Conservation (phyloP, 2,797 vertebrate genomes). For the Masticophis lateralis region DNA sequence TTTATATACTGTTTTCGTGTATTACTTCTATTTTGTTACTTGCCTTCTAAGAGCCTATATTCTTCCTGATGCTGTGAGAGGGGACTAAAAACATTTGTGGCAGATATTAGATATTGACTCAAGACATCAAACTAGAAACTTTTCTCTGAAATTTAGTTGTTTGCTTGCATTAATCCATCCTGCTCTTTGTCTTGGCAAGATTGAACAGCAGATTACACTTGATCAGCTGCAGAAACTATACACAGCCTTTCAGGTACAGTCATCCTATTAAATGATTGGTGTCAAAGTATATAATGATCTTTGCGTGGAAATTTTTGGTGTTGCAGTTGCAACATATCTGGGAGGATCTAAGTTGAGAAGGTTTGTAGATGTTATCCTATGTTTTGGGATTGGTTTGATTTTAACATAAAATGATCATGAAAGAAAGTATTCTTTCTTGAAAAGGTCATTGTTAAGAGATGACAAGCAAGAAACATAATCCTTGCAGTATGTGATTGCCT, state of each 20-base stretch:
- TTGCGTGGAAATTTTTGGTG: neutral
- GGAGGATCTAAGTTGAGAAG: neutral
- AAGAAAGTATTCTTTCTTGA: neutral
- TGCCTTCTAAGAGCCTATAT: neutral
- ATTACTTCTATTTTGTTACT: neutral
- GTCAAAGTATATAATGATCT: neutral
- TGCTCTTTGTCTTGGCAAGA: constrained; percentile 58
- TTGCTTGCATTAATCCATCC: constrained; percentile 14
- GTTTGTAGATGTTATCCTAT: neutral
- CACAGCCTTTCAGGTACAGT: constrained; percentile 73
- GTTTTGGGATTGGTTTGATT: neutral
- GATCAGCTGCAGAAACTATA: constrained; percentile 72
- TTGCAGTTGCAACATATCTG: neutral
- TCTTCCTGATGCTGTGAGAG: neutral
- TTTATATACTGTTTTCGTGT: neutral
- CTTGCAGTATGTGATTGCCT: neutral
- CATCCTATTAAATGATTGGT: neutral
- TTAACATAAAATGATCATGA: neutral
- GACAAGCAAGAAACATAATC: neutral
- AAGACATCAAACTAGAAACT: neutral
- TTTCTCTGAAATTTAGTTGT: neutral
- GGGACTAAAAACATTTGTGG: neutral
- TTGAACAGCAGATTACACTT: constrained; percentile 71
- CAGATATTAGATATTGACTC: neutral
- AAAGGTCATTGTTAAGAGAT: neutral